Conservation (phyloP, 1,140 invertebrate species). For the Plutomurus gul region DNA sequence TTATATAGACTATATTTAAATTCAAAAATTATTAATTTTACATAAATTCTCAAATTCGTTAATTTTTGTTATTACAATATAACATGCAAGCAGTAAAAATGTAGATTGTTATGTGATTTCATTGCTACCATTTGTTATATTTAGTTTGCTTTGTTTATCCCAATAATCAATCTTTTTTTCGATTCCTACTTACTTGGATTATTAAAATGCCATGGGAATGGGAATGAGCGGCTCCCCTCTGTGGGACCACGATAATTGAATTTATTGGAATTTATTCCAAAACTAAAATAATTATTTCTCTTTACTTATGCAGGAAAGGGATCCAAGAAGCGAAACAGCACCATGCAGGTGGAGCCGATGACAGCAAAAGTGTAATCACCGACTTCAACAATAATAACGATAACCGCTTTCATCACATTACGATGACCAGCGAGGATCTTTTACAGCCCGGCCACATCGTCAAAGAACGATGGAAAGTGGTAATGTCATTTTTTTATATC, state of each 20-base stretch:
- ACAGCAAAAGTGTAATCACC: constrained; percentile 49
- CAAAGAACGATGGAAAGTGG: constrained; percentile 97
- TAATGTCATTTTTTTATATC: constrained; percentile 61
- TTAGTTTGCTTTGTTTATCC: no score
- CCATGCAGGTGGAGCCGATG: constrained; percentile 36
- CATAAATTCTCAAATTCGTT: no score
- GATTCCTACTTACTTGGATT: no score
- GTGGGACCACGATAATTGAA: background rate
- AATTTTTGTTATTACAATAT: no score
- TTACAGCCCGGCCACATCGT: constrained; percentile 94
- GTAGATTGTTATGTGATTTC: no score
- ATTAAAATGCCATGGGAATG: no score
- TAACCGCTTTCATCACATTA: constrained; percentile 69
- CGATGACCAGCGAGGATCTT: constrained; percentile 87
- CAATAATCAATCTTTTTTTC: no score
- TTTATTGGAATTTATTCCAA: background rate
- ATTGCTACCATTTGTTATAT: no score
- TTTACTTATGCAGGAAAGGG: constrained; percentile 40
- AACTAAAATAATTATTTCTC: background rate
- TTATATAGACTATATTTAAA: no score
- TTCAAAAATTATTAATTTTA: no score
- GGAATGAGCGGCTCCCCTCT: no score
- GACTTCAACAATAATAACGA: constrained; percentile 57
- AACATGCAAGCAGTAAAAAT: no score
- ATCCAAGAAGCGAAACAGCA: constrained; percentile 37